phyloP scores from a whole-genome alignment of 1,140 invertebrate species.

The Rhopalosiphum maidis region DNA sequence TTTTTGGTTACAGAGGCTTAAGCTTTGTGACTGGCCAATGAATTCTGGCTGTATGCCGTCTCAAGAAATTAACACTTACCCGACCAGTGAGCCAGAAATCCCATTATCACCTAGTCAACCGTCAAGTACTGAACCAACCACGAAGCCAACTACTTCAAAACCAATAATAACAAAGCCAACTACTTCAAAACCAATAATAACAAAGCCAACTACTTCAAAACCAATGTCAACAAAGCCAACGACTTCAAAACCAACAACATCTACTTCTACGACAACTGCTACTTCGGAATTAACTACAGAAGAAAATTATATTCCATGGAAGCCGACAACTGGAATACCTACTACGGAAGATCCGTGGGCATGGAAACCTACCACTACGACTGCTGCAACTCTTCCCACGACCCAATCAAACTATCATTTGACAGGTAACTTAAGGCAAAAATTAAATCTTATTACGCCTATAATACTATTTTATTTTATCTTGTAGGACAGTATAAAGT shows the following conservation, averaged over 20 bases:
- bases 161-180: constrained; percentile 59
- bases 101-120: constrained; percentile 22
- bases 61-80: constrained; percentile 45
- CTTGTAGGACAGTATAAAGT: constrained; percentile 69
- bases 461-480: neutral
- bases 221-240: constrained; percentile 48
- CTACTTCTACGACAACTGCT: constrained; percentile 61
- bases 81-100: neutral
- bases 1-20: constrained; percentile 63
- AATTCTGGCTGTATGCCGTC: constrained; percentile 70
- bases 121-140: constrained; percentile 59
- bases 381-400: constrained; percentile 52
- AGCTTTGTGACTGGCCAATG: constrained; percentile 80
- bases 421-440: constrained; percentile 21
- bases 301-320: constrained; percentile 55
- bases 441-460: neutral
- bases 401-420: constrained; percentile 48
- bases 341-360: constrained; percentile 59
- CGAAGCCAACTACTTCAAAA: constrained; percentile 58
- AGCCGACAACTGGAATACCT: constrained; percentile 33
- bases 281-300: constrained; percentile 62
- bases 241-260: constrained; percentile 56
- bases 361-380: constrained; percentile 61
- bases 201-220: constrained; percentile 42
- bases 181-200: constrained; percentile 54